Evolutionary conservation across 2,888 invertebrate species (phyloP), one percentile per base, ranked within the genome.

Genomic region (Nebria salina): DNA sequence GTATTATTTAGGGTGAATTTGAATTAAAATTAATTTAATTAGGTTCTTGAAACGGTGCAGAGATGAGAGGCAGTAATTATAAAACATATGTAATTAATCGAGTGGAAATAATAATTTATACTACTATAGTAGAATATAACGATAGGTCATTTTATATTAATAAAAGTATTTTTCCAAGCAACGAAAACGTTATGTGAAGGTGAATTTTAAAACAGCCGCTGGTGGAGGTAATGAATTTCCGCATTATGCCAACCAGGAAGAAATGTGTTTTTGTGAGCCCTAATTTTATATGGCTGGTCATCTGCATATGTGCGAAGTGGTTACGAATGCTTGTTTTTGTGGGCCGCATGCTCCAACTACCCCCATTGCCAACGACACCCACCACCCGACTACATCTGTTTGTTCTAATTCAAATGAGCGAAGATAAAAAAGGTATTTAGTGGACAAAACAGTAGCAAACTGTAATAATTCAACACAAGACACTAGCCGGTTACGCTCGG

Each of bases 381-480:
- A 68, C 68, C 3, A 66, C 42, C 68, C 70, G 65, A 41, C 80
- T 54, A 80, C 80, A 80, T 80, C 80, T 80, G 80, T 75, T 79
- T 80, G 80, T 72, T 75, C 72, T 80, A 80, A 80, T 80, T 80
- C 80, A 80, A 80, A 80, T 75, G 80, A 80, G 80, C 75, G 13
- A 70, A 70, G 11, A 34, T 70, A 70, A 70, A 70, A 70, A 70
- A 70, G 70, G 70, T 70, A 70, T 34, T 70, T 70, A 70, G 70
- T 34, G 34, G 26, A 70, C 70, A 70, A 70, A 70, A 70, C 70
- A 70, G 25, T 26, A 11, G 25, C 26, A 26, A 70, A 70, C 25
- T 20, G 70, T 11, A n/a, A 26, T 34, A 70, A 70, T 70, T 70
- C 70, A 26, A 34, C 25, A 70, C 70, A 70, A 20, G 70, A 34